phyloP scores from a whole-genome alignment of 1,140 invertebrate genomes.

The Geopemphigus sp. region DNA sequence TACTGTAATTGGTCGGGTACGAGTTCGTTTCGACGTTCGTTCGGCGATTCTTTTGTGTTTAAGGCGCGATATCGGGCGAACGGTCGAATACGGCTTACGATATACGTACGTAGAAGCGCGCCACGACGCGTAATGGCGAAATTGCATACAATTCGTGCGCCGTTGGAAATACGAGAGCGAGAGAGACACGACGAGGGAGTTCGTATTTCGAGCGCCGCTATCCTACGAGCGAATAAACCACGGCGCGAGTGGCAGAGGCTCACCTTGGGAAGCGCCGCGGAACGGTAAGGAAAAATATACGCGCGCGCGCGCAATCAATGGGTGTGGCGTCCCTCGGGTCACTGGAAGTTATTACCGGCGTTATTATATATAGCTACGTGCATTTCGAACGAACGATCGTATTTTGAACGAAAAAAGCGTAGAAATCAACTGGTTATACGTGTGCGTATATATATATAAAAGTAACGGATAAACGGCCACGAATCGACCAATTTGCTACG shows the following conservation, averaged over 20 bases:
- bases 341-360: not conserved
- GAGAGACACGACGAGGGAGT: not conserved
- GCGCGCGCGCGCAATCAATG: not conserved
- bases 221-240: conserved; percentile 11
- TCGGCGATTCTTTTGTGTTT: not conserved
- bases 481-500: not conserved
- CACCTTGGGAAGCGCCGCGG: conserved; percentile 34
- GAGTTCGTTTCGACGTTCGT: too few species aligned
- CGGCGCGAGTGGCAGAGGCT: conserved; percentile 15
- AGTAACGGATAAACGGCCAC: conserved; percentile 24
- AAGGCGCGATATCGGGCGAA: not conserved
- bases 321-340: not conserved
- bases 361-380: not conserved
- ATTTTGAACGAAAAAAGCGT: not conserved
- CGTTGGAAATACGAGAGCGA: not conserved
- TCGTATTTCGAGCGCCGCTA: not conserved
- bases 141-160: not conserved
- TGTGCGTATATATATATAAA: too few species aligned
- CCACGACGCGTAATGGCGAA: too few species aligned
- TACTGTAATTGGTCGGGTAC: too few species aligned
- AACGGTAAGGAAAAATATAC: conserved; percentile 6
- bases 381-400: too few species aligned
- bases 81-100: not conserved
- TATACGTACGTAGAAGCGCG: too few species aligned
- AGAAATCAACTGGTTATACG: conserved; percentile 39